Evolutionary conservation across 2,797 vertebrate genomes (phyloP), one percentile per base, ranked within the genome.

Genomic region (Amblyopsis hoosieri): DNA sequence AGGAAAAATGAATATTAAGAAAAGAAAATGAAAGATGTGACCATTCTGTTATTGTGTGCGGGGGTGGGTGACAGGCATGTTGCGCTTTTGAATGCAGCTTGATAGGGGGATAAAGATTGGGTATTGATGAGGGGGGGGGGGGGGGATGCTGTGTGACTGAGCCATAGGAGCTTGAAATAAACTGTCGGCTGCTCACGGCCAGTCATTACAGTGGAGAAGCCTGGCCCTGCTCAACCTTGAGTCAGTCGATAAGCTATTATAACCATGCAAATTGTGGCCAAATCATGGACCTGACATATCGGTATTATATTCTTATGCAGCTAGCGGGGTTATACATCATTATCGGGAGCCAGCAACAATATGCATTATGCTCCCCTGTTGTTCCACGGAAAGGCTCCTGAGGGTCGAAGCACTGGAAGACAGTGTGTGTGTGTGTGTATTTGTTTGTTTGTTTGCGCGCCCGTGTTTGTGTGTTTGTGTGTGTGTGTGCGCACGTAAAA

Each of bases 191-290:
- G 80, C 83, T 75, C 76, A 80, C 83, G 91, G 91, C 94, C 94
- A 94, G 93, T 95, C 94, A 96, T 96, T 96, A 95, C 92, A 85
- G 90, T 84, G 93, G 85, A 91, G 93, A 90, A 83, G 89, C 85
- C 90, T 93, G 92, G 93, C 93, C 92, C 88, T 91, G 89, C 94
- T 95, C 94, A 95, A 95, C 93, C 91, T 92, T 92, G 94, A 94
- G 91, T 92, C 91, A 91, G 91, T 98, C 96, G 93, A 98, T 98
- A 98, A 95, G 93, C 94, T 95, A 96, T 97, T 98, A 98, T 93
- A 96, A 94, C 94, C 95, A 98, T 97, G 95, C 93, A 97, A 93
- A 98, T 96, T 95, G 92, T 93, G 93, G 89, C 91, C 86, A 94
- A 95, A 95, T 94, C 93, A 93, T 86, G 92, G 83, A 86, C 85